Evolutionary conservation across 2,113 vertebrate genomes (phyloP).

Genomic region (Peromyscus californicus): DNA sequence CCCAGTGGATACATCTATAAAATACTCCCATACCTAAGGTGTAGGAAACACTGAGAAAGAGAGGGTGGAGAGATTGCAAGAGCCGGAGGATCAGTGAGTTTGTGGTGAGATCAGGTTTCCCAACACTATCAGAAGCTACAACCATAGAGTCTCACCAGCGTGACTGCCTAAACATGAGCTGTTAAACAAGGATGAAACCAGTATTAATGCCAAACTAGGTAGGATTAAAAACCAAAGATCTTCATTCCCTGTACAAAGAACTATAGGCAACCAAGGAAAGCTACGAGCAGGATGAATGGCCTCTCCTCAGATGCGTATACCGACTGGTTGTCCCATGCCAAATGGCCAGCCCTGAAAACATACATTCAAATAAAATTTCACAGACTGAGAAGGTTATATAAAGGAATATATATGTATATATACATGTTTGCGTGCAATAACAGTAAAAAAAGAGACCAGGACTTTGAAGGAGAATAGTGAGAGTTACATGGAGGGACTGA

Average conservation of each 20-base stretch:
- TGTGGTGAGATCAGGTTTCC: background rate
- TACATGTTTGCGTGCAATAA: no score
- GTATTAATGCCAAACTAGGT: background rate
- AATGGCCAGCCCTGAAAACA: background rate
- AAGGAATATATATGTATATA: no score
- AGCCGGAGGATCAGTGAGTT: accelerated
- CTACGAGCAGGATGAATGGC: background rate
- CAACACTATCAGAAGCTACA: background rate
- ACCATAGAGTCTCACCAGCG: background rate
- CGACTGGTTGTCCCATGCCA: background rate
- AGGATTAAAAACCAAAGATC: background rate
- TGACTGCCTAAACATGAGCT: background rate
- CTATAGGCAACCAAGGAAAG: background rate
- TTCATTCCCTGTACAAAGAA: background rate
- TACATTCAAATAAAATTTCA: no score
- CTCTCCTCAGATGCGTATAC: background rate
- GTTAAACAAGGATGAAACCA: background rate
- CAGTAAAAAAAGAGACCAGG: no score
- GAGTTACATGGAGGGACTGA: no score
- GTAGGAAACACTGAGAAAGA: background rate
- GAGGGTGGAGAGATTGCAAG: background rate
- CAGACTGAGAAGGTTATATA: no score
- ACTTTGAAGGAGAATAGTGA: no score
- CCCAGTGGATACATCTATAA: background rate
- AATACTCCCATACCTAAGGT: background rate